A percentile compares a stretch with the other conserved stretches of the same genome.
Evolutionary conservation across 2,113 vertebrate genomes (phyloP).

Genomic region (Pelusios castaneus): DNA sequence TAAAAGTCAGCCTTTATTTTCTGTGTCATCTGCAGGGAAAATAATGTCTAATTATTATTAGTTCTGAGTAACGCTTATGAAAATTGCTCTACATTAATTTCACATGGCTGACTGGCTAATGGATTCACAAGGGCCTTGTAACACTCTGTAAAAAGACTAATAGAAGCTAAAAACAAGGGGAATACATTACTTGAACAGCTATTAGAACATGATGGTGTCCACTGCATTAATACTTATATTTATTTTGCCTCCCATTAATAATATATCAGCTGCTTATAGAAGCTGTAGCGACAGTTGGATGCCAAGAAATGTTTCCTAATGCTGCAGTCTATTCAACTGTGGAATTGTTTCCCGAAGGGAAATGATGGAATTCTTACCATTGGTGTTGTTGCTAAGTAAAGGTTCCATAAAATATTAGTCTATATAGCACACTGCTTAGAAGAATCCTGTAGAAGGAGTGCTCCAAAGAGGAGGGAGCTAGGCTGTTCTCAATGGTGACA

Average conservation of each 20-base stretch:
- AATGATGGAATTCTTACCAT: slow-evolving; percentile 35
- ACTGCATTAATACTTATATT: slow-evolving; percentile 68
- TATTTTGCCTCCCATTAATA: slow-evolving; percentile 72
- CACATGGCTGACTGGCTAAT: slow-evolving; percentile 72
- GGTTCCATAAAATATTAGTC: slow-evolving; percentile 3
- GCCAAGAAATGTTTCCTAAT: slow-evolving; percentile 53
- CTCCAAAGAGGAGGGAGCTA: no score
- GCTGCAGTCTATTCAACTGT: slow-evolving; percentile 39
- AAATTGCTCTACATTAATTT: slow-evolving; percentile 74
- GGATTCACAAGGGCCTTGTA: slow-evolving; percentile 69
- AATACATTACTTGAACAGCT: slow-evolving; percentile 69
- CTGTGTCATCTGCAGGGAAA: slow-evolving; percentile 73
- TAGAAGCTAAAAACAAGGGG: slow-evolving; percentile 68
- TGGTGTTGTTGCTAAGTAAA: slow-evolving; percentile 45
- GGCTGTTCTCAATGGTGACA: no score
- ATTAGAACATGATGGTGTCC: slow-evolving; percentile 60
- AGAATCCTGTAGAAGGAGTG: neutral
- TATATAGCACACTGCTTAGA: neutral
- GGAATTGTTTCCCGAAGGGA: slow-evolving; percentile 43
- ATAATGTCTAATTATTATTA: slow-evolving; percentile 76
- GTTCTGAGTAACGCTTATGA: slow-evolving; percentile 71
- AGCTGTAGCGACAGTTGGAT: slow-evolving; percentile 20
- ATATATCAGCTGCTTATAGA: slow-evolving; percentile 64
- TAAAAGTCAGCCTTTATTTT: slow-evolving; percentile 71
- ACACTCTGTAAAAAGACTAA: slow-evolving; percentile 72